Percentiles rank a stretch among this genome's conserved stretches.
phyloP scores from a whole-genome alignment of 2,797 vertebrate genomes.

The Tiaroga cobitis region DNA sequence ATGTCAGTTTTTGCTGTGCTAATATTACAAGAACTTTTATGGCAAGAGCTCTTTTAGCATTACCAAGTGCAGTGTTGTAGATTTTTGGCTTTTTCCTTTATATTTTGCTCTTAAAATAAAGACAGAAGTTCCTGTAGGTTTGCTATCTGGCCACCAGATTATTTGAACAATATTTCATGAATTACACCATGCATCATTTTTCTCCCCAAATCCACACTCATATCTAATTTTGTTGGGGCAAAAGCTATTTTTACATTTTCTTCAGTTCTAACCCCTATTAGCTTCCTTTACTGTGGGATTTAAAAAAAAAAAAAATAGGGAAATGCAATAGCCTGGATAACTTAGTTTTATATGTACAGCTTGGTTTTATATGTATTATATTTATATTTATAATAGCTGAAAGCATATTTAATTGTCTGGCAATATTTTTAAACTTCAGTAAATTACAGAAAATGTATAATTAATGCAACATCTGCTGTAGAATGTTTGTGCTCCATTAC shows the following conservation, averaged over 20 bases:
- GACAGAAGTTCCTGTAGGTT: background rate
- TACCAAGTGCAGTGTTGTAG: background rate
- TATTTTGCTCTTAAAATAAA: background rate
- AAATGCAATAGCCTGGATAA: background rate
- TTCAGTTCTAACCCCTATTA: background rate
- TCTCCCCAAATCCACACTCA: too few relatives aligned
- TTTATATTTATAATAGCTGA: background rate
- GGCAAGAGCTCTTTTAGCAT: background rate
- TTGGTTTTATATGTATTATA: background rate
- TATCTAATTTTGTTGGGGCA: background rate
- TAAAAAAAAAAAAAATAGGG: background rate
- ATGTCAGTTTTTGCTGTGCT: background rate
- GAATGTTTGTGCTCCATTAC: slow-evolving; percentile 26
- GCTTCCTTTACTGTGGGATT: background rate
- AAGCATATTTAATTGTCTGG: background rate
- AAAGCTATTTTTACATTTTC: background rate
- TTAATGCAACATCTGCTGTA: slow-evolving; percentile 4
- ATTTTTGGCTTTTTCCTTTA: background rate
- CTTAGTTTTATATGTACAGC: background rate
- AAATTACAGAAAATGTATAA: background rate
- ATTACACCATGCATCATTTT: background rate
- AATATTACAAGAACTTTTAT: background rate
- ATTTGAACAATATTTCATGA: background rate
- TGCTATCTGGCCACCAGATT: background rate
- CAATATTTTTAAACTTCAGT: background rate